A percentile compares a stretch with the other conserved stretches of the same genome.
Conservation (phyloP, 2,888 invertebrate genomes). For the Lacanobia oleracea region DNA sequence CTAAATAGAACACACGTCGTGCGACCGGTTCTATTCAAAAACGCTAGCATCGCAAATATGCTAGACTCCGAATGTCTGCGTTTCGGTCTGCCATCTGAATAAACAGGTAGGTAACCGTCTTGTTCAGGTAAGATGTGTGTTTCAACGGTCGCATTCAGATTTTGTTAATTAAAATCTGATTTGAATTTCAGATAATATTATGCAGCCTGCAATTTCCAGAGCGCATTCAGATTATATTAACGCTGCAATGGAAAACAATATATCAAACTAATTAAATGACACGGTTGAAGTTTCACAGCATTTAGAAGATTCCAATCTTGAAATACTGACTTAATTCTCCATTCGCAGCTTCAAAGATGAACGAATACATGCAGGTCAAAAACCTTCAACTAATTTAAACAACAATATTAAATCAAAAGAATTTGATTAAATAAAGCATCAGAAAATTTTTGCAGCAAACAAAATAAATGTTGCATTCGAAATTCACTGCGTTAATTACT, state of each 20-base stretch:
- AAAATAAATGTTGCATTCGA: constrained; percentile 66
- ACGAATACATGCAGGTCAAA: constrained; percentile 56
- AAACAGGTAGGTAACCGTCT: constrained; percentile 62
- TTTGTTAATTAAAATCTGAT: constrained; percentile 63
- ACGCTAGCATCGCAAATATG: constrained; percentile 63
- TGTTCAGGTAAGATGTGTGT: constrained; percentile 59
- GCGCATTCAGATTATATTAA: constrained; percentile 39
- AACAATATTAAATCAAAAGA: constrained; percentile 52
- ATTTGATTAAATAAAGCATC: constrained; percentile 51
- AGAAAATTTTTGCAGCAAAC: constrained; percentile 43
- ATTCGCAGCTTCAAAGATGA: constrained; percentile 52
- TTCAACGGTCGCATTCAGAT: constrained; percentile 56
- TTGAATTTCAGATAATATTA: constrained; percentile 57
- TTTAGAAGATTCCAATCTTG: constrained; percentile 55
- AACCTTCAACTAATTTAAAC: constrained; percentile 49
- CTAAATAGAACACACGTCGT: constrained; percentile 62
- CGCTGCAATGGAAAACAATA: constrained; percentile 47
- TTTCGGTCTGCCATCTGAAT: constrained; percentile 66
- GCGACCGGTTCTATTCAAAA: constrained; percentile 64
- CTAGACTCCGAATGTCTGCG: constrained; percentile 64
- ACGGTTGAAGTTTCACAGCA: constrained; percentile 55
- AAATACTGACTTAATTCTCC: constrained; percentile 56
- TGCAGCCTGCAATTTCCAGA: constrained; percentile 46
- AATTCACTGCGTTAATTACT: constrained; percentile 79
- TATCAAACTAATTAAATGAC: constrained; percentile 58